phyloP scores from a whole-genome alignment of 2,113 vertebrate genomes.

The Chlorocebus sabaeus region DNA sequence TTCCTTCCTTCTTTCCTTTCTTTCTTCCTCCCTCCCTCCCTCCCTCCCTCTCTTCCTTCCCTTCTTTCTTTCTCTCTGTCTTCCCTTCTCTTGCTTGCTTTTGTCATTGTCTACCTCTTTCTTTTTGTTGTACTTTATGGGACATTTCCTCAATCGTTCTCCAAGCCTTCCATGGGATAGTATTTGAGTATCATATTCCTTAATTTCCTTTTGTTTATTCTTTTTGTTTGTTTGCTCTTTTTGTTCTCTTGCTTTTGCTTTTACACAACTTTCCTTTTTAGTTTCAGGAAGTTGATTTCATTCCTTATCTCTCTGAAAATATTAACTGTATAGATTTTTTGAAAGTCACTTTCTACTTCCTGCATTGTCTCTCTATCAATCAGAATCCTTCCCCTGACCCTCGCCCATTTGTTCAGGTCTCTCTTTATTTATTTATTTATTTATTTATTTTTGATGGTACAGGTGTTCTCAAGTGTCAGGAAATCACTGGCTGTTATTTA shows the following conservation, averaged over 20 bases:
- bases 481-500: neutral
- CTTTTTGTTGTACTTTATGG: neutral
- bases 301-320: neutral
- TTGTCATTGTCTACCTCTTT: neutral
- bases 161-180: neutral
- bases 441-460: no score
- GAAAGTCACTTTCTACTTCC: neutral
- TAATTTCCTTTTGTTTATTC: neutral
- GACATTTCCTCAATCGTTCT: neutral
- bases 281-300: neutral
- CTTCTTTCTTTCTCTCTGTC: no score
- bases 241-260: neutral
- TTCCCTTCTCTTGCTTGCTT: no score
- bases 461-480: neutral
- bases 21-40: neutral
- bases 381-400: neutral
- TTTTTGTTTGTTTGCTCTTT: neutral
- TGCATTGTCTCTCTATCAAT: neutral
- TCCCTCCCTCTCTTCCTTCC: no score
- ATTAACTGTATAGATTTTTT: neutral
- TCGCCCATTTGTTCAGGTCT: neutral
- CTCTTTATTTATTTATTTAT: rapidly evolving
- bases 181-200: neutral
- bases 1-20: no score
- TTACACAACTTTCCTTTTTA: neutral